Evolutionary conservation across 2,888 invertebrate genomes (phyloP), one percentile per base, ranked within the genome.

Genomic region (Meiosimyza decipiens): DNA sequence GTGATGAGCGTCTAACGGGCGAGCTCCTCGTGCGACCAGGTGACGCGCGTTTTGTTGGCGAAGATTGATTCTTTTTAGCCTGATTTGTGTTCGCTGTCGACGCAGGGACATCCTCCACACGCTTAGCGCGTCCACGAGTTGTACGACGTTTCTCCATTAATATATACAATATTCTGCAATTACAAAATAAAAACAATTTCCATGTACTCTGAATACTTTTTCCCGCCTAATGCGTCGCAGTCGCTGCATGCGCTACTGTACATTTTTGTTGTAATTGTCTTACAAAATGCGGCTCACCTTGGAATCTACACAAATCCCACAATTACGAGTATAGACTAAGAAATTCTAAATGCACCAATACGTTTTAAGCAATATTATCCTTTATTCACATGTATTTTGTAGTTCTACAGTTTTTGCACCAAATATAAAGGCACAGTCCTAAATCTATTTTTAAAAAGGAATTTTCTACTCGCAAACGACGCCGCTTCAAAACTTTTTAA

Each of bases 1-100:
- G 84, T 16, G 90, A 90, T 33, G 90, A 90, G 79, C 89, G 89
- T 6, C 89, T 88, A 18, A 87, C 85, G 51, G 88, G 84, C 1
- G 74, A 73, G 7, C 40, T 66, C n/a, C 11, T 86, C 82, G 60
- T 77, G 79, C 11, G 77, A 6, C 68, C 71, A 6, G 79, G 79
- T 15, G 79, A 79, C 7, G 76, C 74, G 0, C 75, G 74, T n/a
- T 75, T 74, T 13, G 76, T 51, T 11, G 79, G 77, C 33, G 78
- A 77, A 11, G 63, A 76, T 71, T 74, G 51, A 62, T 54, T 33
- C 74, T 66, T 66, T 55, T 59, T 57, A 57, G 71, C 22, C 62
- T 73, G 18, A 40, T 71, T 18, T 71, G 73, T 73, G 54, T 40
- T 71, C 11, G 63, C 54, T 28, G 67, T 28, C 3, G 28, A 28